Evolutionary conservation across 2,113 vertebrate species (phyloP).

Genomic region (human): GRCh38 chr3:79296001-79296500

Average conservation of each 20-base stretch:
- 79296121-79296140: neutral
- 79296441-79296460: neutral
- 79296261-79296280: neutral
- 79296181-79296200: neutral
- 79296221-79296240: neutral
- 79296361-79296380: neutral
- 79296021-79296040: neutral
- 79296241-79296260: neutral
- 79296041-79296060: neutral
- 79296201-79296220: neutral
- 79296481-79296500: neutral
- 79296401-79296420: neutral
- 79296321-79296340: neutral
- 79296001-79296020: neutral
- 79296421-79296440: neutral
- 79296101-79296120: neutral
- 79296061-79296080: neutral
- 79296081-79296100: neutral
- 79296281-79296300: neutral
- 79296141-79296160: fast-evolving
- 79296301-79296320: neutral
- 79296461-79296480: neutral
- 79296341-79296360: neutral
- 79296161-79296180: neutral
- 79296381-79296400: neutral